A percentile compares a stretch with the other conserved stretches of the same genome.
These are phyloP conservation scores for Scopus umbretta DNA, from an alignment of 2,113 vertebrate genomes.

Conservation along the genomic window DNA sequence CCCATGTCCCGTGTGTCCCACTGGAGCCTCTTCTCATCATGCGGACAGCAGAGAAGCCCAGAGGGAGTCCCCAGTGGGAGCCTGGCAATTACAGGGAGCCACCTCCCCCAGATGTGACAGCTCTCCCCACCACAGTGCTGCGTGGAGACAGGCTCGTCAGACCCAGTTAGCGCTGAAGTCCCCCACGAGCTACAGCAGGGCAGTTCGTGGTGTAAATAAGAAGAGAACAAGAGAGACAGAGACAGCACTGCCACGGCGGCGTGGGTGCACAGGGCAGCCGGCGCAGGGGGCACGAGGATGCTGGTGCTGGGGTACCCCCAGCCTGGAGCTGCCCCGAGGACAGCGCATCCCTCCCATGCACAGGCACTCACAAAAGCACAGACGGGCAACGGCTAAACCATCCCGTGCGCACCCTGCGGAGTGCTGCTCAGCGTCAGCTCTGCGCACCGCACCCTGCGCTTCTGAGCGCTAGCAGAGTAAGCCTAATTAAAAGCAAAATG, in stretches of 20 bases:
- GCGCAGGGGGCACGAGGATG: neutral
- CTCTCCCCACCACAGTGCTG: neutral
- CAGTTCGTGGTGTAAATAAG: neutral
- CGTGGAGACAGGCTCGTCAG: neutral
- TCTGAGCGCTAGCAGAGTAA: neutral
- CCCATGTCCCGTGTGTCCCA: neutral
- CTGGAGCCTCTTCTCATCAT: neutral
- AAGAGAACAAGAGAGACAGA: rapidly evolving
- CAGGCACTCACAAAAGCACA: neutral
- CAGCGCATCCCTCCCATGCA: rapidly evolving
- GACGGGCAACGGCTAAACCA: neutral
- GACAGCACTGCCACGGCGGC: rapidly evolving
- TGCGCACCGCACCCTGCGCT: rapidly evolving
- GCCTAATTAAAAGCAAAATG: neutral
- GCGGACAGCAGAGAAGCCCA: rapidly evolving
- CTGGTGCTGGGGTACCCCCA: rapidly evolving
- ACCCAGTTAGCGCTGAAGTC: neutral
- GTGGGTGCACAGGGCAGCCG: rapidly evolving
- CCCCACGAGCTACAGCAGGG: neutral
- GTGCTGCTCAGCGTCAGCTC: neutral
- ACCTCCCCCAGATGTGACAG: neutral
- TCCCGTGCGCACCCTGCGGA: rapidly evolving
- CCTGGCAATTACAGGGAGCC: neutral
- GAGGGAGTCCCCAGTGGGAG: neutral
- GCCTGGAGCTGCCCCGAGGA: neutral